Evolutionary conservation across 1,140 invertebrate species (phyloP).

Genomic region (Phortica variegata): DNA sequence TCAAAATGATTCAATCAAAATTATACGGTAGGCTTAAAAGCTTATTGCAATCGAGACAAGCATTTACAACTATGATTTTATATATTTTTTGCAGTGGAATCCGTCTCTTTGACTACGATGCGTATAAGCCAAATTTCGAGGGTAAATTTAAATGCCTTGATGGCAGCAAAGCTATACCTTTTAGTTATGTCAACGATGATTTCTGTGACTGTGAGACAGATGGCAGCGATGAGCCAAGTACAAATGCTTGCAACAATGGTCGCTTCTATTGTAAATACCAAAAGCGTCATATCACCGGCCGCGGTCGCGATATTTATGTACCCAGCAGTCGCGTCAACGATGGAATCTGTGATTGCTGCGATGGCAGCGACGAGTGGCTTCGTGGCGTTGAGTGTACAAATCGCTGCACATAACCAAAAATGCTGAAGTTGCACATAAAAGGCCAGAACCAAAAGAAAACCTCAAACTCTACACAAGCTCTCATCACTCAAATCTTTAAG

Average conservation of each 20-base stretch:
- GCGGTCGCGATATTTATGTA: slow-evolving; percentile 49
- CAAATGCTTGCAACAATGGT: slow-evolving; percentile 81
- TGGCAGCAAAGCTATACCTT: slow-evolving; percentile 39
- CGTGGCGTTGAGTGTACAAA: slow-evolving; percentile 29
- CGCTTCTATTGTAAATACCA: slow-evolving; percentile 69
- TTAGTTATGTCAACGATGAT: slow-evolving; percentile 83
- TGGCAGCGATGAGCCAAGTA: slow-evolving; percentile 89
- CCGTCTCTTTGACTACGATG: slow-evolving; percentile 50
- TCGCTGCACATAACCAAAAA: slow-evolving; percentile 29
- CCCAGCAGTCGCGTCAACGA: slow-evolving; percentile 80
- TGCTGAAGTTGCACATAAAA: too few relatives aligned
- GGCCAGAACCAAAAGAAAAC: too few relatives aligned
- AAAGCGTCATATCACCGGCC: slow-evolving; percentile 54
- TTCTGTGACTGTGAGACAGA: slow-evolving; percentile 87
- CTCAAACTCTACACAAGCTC: too few relatives aligned
- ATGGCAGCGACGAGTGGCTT: slow-evolving; percentile 73
- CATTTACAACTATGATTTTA: too few relatives aligned
- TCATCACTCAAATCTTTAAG: too few relatives aligned
- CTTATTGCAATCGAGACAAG: background rate
- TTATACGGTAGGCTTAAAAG: slow-evolving; percentile 35
- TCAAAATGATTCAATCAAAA: slow-evolving; percentile 32
- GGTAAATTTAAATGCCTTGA: slow-evolving; percentile 50
- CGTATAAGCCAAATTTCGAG: slow-evolving; percentile 48
- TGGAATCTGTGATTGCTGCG: slow-evolving; percentile 90
- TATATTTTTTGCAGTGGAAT: slow-evolving; percentile 32